Base-by-base conservation (phyloP, 2,113 vertebrate genomes). In the Limanda limanda region DNA sequence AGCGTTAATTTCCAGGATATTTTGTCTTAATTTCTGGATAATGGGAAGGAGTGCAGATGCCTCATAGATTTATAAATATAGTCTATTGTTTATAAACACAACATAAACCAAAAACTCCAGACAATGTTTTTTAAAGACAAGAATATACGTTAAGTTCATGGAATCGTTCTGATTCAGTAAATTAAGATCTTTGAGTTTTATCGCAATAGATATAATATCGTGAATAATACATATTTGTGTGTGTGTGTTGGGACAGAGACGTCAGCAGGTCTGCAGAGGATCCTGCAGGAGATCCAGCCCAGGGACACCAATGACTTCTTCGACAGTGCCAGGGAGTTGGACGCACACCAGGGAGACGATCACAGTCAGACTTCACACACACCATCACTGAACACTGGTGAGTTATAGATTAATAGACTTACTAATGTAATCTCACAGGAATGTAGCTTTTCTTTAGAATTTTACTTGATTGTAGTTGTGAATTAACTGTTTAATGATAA, bases 251-350 rank as follows among this genome's bases (percentile, higher is more conserved):
- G 24, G 5, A 58, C 82, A 98, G 98, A 96, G 68, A 93, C 94
- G 7, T 92, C 96, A 61, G 87, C 74, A 64, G 95, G 94, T 42
- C 88, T 99, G 31, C 96, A 97, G 85, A 93, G 79, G 78, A 98
- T 99, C 91, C 92, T 99, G 45, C 93, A 92, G 61, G 97, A 99
- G 90, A 97, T 99, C 89, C 96, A 97, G 64, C 97, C 97, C 25
- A 94, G 96, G 51, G 98, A 99, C 92, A 96, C 95, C 0, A 99
- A 99, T 20, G 95, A 97, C 90, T 99, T 97, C 86, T 99, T 98
- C 88, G 90, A 71, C 5, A 94, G 91, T 79, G 88, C 95, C 82
- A 96, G 97, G 90, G 90, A 96, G 77, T 81, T 98, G 78, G 94
- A 95, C 74, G 78, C 94, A 14, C 70, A 78, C 45, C 76, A 78